Base-by-base conservation (phyloP, 2,797 vertebrate genomes). In the Pseudochirops corinnae region DNA sequence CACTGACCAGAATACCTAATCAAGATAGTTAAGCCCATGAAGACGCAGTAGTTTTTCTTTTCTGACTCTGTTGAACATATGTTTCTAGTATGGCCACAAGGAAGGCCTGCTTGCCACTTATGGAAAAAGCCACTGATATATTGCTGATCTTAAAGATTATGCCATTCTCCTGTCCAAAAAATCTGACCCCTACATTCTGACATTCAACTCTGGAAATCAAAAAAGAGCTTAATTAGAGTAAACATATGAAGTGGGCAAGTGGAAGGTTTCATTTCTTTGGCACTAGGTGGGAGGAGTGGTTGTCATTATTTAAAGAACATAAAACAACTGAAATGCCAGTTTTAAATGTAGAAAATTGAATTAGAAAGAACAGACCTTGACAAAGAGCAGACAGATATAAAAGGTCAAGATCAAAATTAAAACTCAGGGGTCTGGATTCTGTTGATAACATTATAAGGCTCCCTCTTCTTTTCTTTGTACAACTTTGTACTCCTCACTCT, bases 131-230 rank as follows among this genome's bases (percentile, higher is more conserved):
- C 55, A 67, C 26, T 39, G 58, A 1, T 2, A 39, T 55, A 58
- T n/a, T 29, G 56, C 28, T 29, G 67, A 26, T 53, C 55, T 74
- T 31, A 18, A 16, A 46, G 6, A 50, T 4, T 46, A 39, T 21
- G 24, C 21, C 46, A 46, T 57, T 92, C 52, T 62, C 39, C 29
- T 39, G 11, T 91, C 93, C 31, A 92, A 92, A 46, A 60, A 94
- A 93, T 57, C 39, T 57, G 21, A 11, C 16, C n/a, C 50, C 46
- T 57, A 67, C 74, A 46, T 94, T 57, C 92, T 93, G 92, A 91
- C n/a, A n/a, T 46, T 91, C 62, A 93, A 94, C 55, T 50, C 4
- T 50, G 10, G 90, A 94, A 97, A 93, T 29, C 18, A 46, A 92
- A 55, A 0, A 93, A 28, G 46, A 94, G 0, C 33, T 56, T 95